phyloP scores from a whole-genome alignment of 2,888 invertebrate species.

The Teinopalpus imperialis region DNA sequence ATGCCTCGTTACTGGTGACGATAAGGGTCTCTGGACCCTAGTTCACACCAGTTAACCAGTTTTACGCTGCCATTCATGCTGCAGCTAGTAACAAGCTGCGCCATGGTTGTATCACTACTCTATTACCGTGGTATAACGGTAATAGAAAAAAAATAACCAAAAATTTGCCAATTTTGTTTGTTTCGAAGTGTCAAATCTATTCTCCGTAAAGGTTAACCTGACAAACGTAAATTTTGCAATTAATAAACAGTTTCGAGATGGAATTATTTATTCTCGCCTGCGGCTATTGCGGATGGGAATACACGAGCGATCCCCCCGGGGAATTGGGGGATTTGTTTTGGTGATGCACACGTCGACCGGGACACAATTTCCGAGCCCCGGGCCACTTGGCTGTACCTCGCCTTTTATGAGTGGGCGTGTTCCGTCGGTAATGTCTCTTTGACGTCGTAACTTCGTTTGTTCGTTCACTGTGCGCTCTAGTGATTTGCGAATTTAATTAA shows the following conservation, averaged over 20 bases:
- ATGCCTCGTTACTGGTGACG: too few relatives aligned
- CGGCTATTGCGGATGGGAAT: constrained; percentile 33
- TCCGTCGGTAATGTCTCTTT: constrained; percentile 33
- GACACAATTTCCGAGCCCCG: constrained; percentile 70
- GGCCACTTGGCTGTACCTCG: constrained; percentile 45
- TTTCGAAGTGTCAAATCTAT: background rate
- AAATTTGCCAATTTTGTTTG: constrained; percentile 4
- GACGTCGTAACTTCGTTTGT: constrained; percentile 34
- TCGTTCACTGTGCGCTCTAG: background rate
- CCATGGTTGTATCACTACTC: too few relatives aligned
- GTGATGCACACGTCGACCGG: constrained; percentile 37
- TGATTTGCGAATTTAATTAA: constrained; percentile 14
- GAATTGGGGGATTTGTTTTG: constrained; percentile 35
- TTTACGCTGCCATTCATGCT: too few relatives aligned
- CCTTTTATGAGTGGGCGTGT: constrained; percentile 34
- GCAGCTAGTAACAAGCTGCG: too few relatives aligned
- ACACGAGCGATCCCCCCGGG: constrained; percentile 30
- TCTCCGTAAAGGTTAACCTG: constrained; percentile 14
- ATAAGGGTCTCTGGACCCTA: too few relatives aligned
- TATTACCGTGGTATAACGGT: too few relatives aligned
- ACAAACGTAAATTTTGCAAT: constrained; percentile 49
- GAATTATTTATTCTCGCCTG: constrained; percentile 54
- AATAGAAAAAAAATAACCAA: too few relatives aligned
- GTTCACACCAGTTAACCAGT: too few relatives aligned
- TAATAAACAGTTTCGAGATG: constrained; percentile 54